These are phyloP conservation scores for Sylvia atricapilla DNA, from an alignment of 2,113 vertebrate genomes.

Conservation along the genomic window DNA sequence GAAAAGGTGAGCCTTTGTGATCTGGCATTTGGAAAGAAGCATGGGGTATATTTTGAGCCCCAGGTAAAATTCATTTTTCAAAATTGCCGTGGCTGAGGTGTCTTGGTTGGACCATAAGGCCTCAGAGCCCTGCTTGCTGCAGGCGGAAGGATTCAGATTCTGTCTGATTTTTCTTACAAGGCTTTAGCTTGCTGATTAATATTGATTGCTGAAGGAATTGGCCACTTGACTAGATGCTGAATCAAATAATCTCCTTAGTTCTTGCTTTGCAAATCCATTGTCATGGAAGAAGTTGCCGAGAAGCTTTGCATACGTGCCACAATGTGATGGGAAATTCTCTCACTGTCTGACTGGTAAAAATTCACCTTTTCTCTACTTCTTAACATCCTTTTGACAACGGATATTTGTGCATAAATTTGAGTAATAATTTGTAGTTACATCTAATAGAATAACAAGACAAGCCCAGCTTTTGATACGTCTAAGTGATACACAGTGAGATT, in stretches of 20 bases:
- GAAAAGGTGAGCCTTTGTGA: neutral
- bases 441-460: neutral
- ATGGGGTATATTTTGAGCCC: neutral
- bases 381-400: neutral
- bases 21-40: neutral
- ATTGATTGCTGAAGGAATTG: slow-evolving; percentile 80
- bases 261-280: slow-evolving; percentile 70
- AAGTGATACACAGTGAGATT: neutral
- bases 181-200: slow-evolving; percentile 73
- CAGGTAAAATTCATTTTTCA: neutral
- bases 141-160: slow-evolving; percentile 63
- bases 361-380: slow-evolving; percentile 4
- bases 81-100: neutral
- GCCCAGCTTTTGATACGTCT: neutral
- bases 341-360: neutral
- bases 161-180: slow-evolving; percentile 68
- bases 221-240: slow-evolving; percentile 75
- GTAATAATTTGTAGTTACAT: neutral
- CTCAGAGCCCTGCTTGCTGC: neutral
- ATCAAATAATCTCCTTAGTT: slow-evolving; percentile 77
- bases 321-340: slow-evolving; percentile 51
- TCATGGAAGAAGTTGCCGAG: slow-evolving; percentile 59
- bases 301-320: neutral
- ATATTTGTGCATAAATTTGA: slow-evolving; percentile 53
- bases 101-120: neutral